Conservation (phyloP, 2,113 vertebrate genomes). For the Helogale parvula region DNA sequence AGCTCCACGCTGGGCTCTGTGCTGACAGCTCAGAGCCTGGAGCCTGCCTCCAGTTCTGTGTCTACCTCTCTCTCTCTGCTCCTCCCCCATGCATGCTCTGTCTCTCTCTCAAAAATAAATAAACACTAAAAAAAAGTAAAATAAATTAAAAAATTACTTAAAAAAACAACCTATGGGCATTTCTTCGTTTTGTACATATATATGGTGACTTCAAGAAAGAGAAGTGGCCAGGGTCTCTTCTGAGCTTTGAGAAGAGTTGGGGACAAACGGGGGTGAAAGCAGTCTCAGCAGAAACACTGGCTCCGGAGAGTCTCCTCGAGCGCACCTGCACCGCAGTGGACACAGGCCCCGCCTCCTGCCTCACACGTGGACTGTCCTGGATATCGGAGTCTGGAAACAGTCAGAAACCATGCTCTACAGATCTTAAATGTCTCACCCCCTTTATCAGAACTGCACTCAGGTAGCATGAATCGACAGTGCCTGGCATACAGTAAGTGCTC, state of each 20-base stretch:
- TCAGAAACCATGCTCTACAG: neutral
- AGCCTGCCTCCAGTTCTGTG: no score
- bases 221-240: neutral
- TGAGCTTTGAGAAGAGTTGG: neutral
- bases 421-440: neutral
- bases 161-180: neutral
- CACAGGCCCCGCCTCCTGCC: neutral
- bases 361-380: rapidly evolving
- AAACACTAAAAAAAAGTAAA: no score
- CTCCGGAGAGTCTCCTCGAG: neutral
- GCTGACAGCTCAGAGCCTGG: no score
- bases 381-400: neutral
- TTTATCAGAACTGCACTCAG: neutral
- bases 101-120: no score
- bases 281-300: neutral
- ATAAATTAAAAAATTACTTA: neutral
- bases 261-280: neutral
- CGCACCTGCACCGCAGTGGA: neutral
- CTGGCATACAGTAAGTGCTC: neutral
- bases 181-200: neutral
- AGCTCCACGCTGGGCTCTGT: no score
- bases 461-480: neutral
- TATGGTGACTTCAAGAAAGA: neutral
- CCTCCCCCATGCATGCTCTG: no score
- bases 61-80: no score